These are phyloP conservation scores for Steinernema carpocapsae DNA, from an alignment of 2,888 invertebrate genomes.

Conservation along the genomic window DNA sequence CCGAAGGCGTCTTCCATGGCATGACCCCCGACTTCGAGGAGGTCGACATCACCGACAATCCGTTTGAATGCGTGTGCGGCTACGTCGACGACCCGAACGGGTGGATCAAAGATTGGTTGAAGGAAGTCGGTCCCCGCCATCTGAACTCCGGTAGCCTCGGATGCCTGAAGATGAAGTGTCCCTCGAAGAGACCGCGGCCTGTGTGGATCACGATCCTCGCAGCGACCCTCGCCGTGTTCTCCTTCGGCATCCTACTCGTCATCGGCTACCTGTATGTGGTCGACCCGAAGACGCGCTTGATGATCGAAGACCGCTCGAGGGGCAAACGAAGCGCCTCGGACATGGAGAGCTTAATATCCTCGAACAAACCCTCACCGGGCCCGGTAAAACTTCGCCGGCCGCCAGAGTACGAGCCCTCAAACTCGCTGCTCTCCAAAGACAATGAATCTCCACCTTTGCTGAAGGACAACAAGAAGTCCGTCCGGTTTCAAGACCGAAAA, in stretches of 20 bases:
- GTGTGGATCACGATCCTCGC: conserved; percentile 66
- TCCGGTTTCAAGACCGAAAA: conserved; percentile 26
- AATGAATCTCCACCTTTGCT: conserved; percentile 16
- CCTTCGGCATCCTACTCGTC: conserved; percentile 56
- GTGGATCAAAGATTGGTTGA: conserved; percentile 65
- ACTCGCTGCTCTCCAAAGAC: background rate
- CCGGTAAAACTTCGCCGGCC: conserved; percentile 12
- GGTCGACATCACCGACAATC: conserved; percentile 65
- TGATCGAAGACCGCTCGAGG: background rate
- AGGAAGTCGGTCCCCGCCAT: conserved; percentile 53
- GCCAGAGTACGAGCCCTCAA: conserved; percentile 7
- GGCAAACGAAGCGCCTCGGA: background rate
- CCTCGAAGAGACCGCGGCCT: conserved; percentile 39
- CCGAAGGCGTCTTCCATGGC: conserved; percentile 58
- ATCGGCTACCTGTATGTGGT: conserved; percentile 62
- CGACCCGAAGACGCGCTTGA: conserved; percentile 18
- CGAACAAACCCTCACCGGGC: conserved; percentile 7
- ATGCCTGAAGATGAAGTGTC: conserved; percentile 39
- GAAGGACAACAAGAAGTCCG: conserved; percentile 26
- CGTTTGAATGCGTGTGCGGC: conserved; percentile 64
- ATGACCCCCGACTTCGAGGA: conserved; percentile 55
- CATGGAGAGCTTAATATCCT: conserved; percentile 12
- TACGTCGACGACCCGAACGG: conserved; percentile 43
- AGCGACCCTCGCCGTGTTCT: conserved; percentile 57
- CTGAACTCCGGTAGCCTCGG: conserved; percentile 49